phyloP scores from a whole-genome alignment of 1,140 invertebrate species.

The Sesamia nonagrioides region DNA sequence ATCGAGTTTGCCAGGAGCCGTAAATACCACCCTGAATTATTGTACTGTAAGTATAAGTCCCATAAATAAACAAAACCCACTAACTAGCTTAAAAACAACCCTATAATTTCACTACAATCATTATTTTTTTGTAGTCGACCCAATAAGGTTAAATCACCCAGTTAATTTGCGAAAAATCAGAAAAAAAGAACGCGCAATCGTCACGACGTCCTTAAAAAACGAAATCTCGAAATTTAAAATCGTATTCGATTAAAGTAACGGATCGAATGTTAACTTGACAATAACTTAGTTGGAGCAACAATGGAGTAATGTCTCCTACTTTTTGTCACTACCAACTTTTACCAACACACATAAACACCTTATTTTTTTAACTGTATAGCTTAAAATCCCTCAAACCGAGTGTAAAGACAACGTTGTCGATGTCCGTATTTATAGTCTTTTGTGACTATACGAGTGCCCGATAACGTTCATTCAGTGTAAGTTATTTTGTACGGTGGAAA shows the following conservation, averaged over 20 bases:
- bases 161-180: constrained; percentile 46
- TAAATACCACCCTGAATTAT: constrained; percentile 19
- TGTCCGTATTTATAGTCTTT: constrained; percentile 68
- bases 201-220: constrained; percentile 43
- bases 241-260: constrained; percentile 47
- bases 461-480: constrained; percentile 70
- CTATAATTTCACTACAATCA: constrained; percentile 22
- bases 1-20: background rate
- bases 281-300: constrained; percentile 51
- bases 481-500: constrained; percentile 69
- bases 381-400: background rate
- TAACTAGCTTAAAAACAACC: constrained; percentile 42
- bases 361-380: background rate
- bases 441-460: constrained; percentile 66
- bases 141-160: constrained; percentile 43
- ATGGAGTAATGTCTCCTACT: constrained; percentile 48
- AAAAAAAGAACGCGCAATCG: constrained; percentile 9
- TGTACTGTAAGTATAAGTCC: background rate
- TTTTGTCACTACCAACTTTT: constrained; percentile 41
- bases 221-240: constrained; percentile 49
- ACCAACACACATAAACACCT: background rate
- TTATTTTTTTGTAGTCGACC: constrained; percentile 34
- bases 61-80: background rate
- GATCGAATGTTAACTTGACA: constrained; percentile 47
- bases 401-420: constrained; percentile 48